Evolutionary conservation across 2,888 invertebrate genomes (phyloP), one percentile per base, ranked within the genome.

Genomic region (Acanthosepion lycidas): DNA sequence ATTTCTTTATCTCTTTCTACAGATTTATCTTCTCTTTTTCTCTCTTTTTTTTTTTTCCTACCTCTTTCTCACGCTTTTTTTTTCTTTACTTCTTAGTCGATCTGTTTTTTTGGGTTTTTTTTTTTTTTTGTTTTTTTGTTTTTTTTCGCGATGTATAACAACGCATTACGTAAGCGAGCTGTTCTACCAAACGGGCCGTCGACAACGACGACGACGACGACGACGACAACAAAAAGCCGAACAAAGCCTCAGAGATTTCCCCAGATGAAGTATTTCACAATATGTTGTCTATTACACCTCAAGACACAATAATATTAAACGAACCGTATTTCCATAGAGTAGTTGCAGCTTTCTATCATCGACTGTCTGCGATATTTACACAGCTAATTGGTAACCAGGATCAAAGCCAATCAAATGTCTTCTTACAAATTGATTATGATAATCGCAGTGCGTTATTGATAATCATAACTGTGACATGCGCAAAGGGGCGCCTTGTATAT

Each of bases 381-480:
- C 59, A 94, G 94, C 59, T 94, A 94, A 95, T 94, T 95, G 94
- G 94, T 51, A 53, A 92, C 26, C 91, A 49, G 94, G 92, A 95
- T 96, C 96, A 96, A 96, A 95, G 95, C 96, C 96, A 96, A 96
- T 96, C 95, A 96, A 95, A 96, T 95, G 95, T 94, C 95, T 95
- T 95, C 95, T 96, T 96, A 95, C 96, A 96, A 96, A 96, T 96
- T 96, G 96, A 96, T 97, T 97, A 97, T 97, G 96, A 97, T 97
- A 97, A 97, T 97, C 96, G 95, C 95, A 94, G 95, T 95, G 96
- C 96, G 95, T 96, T 96, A 96, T 96, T 96, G 96, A 96, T 96
- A 96, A 96, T 96, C 96, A 97, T 97, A 96, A 96, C 96, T 96
- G 95, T 95, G 96, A 95, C 96, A 96, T 96, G 96, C 96, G 96